Percentiles rank a stretch among this genome's conserved stretches.
Evolutionary conservation across 2,113 vertebrate genomes (phyloP).

Genomic region (Pseudolaguvia tuberculata): DNA sequence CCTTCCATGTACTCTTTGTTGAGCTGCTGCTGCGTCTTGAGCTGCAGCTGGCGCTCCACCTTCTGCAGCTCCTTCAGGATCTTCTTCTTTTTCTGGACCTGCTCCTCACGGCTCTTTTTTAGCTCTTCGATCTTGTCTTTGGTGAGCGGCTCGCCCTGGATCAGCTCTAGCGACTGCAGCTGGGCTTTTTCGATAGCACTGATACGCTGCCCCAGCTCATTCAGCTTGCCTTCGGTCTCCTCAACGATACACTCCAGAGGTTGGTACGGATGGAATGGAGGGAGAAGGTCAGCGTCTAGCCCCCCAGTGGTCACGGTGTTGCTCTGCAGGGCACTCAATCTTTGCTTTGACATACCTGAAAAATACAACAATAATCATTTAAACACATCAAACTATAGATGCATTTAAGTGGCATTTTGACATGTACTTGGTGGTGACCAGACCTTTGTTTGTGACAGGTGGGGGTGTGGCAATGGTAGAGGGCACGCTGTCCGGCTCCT

Average conservation of each 20-base stretch:
- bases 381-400: background rate
- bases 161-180: constrained; percentile 95
- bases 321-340: constrained; percentile 87
- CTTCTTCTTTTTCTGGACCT: constrained; percentile 99
- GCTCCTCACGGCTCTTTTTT: constrained; percentile 98
- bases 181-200: constrained; percentile 99
- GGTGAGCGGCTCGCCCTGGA: constrained; percentile 99
- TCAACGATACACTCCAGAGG: constrained; percentile 99
- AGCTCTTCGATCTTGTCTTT: constrained; percentile 99
- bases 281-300: constrained; percentile 85
- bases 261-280: constrained; percentile 95
- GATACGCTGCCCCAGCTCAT: constrained; percentile 98
- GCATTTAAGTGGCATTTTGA: background rate
- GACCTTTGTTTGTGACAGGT: constrained; percentile 84
- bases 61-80: constrained; percentile 99
- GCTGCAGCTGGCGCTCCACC: constrained; percentile 97
- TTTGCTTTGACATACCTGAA: constrained; percentile 90
- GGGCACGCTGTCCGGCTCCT: constrained; percentile 92
- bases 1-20: constrained; percentile 99
- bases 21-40: constrained; percentile 99
- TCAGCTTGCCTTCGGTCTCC: constrained; percentile 98
- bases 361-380: constrained; percentile 14
- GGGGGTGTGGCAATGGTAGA: constrained; percentile 81
- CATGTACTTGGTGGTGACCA: background rate
- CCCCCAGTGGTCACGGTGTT: constrained; percentile 59